Conservation (phyloP, 2,113 vertebrate species). For the Rallus limicola region DNA sequence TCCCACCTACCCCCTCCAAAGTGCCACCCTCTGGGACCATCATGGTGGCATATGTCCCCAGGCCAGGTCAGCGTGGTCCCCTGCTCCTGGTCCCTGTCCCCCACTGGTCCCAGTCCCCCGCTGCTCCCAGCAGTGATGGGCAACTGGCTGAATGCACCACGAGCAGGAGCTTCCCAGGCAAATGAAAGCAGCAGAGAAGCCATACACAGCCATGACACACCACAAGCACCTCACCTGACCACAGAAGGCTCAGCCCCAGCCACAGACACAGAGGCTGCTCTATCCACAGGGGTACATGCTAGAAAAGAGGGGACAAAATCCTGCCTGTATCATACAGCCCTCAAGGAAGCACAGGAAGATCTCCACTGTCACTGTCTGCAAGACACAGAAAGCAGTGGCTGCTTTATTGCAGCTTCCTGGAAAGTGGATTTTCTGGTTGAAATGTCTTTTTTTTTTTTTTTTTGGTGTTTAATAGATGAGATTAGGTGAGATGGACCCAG, state of each 20-base stretch:
- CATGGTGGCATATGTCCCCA: background rate
- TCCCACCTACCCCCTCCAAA: background rate
- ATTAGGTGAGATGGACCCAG: background rate
- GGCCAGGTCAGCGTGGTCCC: background rate
- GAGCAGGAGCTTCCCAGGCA: background rate
- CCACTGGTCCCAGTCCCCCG: background rate
- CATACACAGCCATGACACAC: background rate
- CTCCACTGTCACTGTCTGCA: background rate
- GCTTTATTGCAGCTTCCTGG: background rate
- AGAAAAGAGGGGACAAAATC: slow-evolving; percentile 9
- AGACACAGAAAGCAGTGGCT: background rate
- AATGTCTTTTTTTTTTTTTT: background rate
- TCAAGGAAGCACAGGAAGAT: background rate
- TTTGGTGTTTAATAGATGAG: background rate
- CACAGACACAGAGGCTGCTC: background rate
- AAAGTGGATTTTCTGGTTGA: background rate
- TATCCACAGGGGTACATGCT: background rate
- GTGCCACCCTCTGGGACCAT: slow-evolving; percentile 9
- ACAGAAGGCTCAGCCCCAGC: background rate
- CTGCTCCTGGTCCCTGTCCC: background rate
- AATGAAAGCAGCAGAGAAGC: background rate
- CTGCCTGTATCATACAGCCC: background rate
- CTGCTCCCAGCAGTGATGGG: no score
- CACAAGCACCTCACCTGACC: background rate
- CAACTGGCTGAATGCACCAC: background rate